Conservation (phyloP, 1,140 invertebrate species). For the Asobara japonica region DNA sequence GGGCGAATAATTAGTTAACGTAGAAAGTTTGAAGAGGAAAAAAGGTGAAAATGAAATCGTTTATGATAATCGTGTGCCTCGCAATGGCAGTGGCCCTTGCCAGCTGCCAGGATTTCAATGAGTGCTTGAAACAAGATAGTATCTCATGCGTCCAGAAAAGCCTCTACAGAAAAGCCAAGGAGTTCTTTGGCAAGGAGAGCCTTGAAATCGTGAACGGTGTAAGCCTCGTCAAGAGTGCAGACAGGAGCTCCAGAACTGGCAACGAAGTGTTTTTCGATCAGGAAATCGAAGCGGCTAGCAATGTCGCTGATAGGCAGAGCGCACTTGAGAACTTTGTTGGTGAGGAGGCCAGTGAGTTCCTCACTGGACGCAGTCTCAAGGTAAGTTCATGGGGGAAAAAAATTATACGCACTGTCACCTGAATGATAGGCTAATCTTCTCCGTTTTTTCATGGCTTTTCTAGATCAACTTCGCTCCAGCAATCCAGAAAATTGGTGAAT, state of each 20-base stretch:
- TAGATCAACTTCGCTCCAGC: constrained; percentile 67
- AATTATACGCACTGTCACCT: too few species aligned
- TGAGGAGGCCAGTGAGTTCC: constrained; percentile 68
- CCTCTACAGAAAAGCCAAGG: constrained; percentile 70
- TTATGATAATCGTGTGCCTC: constrained; percentile 40
- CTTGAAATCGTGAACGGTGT: constrained; percentile 70
- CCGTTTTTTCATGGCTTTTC: constrained; percentile 31
- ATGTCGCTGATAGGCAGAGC: constrained; percentile 68
- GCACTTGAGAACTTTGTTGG: constrained; percentile 71
- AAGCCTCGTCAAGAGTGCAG: constrained; percentile 64
- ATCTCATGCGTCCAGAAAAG: constrained; percentile 74
- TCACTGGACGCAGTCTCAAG: constrained; percentile 69
- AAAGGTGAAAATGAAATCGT: constrained; percentile 33
- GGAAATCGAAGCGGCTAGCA: constrained; percentile 64
- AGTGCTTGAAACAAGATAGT: constrained; percentile 73
- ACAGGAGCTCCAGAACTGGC: constrained; percentile 56
- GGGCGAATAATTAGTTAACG: not conserved
- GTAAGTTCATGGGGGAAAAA: constrained; percentile 45
- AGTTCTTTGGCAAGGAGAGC: constrained; percentile 71
- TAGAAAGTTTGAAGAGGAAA: not conserved
- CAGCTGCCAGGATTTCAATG: constrained; percentile 58
- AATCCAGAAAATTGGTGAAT: constrained; percentile 63
- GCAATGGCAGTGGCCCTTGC: constrained; percentile 43
- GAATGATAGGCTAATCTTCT: not conserved
- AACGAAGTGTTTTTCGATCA: constrained; percentile 63